Conservation (phyloP, 2,888 invertebrate species). For the Cephus spinipes region DNA sequence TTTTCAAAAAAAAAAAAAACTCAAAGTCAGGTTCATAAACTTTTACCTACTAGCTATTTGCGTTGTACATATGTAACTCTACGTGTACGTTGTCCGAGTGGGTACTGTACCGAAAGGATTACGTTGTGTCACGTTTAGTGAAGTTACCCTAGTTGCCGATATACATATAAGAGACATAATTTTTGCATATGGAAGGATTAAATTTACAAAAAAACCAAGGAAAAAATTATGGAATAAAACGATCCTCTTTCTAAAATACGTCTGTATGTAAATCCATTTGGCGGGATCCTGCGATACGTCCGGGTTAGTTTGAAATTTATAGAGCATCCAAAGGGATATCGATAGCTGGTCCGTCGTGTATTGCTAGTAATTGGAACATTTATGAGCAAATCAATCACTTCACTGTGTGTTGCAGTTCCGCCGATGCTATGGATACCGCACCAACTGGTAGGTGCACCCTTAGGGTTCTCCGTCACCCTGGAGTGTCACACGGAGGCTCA, state of each 20-base stretch:
- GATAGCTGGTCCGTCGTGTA: slow-evolving; percentile 42
- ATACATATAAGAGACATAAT: background rate
- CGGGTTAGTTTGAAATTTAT: slow-evolving; percentile 41
- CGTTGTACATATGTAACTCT: slow-evolving; percentile 9
- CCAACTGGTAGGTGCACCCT: slow-evolving; percentile 87
- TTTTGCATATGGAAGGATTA: background rate
- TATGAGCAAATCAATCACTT: slow-evolving; percentile 57
- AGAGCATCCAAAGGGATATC: slow-evolving; percentile 34
- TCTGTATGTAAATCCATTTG: slow-evolving; percentile 9
- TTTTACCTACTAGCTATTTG: background rate
- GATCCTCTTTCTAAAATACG: background rate
- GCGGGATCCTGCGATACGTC: slow-evolving; percentile 8
- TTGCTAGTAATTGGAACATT: slow-evolving; percentile 55
- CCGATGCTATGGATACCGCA: slow-evolving; percentile 94
- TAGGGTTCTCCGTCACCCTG: slow-evolving; percentile 84
- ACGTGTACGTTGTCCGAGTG: background rate
- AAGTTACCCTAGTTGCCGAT: background rate
- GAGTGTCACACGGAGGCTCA: slow-evolving; percentile 93
- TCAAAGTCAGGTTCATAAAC: no score
- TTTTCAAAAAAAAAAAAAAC: no score
- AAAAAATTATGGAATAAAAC: background rate
- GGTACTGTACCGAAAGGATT: no score
- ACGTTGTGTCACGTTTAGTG: background rate
- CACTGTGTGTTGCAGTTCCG: slow-evolving; percentile 76
- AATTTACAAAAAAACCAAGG: background rate